A percentile compares a stretch with the other conserved stretches of the same genome.
Evolutionary conservation across 2,888 invertebrate genomes (phyloP).

Genomic region (Torymus texanus): DNA sequence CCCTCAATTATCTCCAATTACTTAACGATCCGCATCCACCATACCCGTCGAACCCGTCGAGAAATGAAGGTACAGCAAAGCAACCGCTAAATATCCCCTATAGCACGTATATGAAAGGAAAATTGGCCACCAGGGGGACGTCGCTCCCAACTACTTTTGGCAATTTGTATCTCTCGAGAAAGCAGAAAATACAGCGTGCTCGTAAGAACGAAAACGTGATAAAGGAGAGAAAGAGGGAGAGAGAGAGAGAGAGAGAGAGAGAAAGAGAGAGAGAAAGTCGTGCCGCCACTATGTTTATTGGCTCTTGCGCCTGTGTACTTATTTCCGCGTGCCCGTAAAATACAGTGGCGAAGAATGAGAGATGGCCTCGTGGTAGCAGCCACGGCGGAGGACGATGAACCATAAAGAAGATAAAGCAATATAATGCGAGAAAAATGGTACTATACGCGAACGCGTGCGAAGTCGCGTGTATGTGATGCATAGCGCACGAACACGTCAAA

Average conservation of each 20-base stretch:
- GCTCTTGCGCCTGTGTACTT: background rate
- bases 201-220: constrained; percentile 3
- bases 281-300: no score
- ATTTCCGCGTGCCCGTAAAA: constrained; percentile 31
- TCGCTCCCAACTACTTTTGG: background rate
- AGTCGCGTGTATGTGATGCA: no score
- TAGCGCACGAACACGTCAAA: no score
- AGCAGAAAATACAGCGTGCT: background rate
- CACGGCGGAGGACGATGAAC: constrained; percentile 18
- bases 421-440: constrained; percentile 14
- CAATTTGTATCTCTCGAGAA: constrained; percentile 1
- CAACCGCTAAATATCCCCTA: no score
- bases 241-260: background rate
- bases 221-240: constrained; percentile 9
- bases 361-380: background rate
- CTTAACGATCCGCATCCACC: no score
- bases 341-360: constrained; percentile 26
- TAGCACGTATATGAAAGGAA: no score
- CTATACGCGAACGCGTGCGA: no score
- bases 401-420: constrained; percentile 37
- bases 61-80: no score
- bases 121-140: no score
- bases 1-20: no score
- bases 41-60: no score
- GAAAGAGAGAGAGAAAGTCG: no score